These are phyloP conservation scores for Aethes cnicana DNA, from an alignment of 2,888 invertebrate species.

Conservation along the genomic window DNA sequence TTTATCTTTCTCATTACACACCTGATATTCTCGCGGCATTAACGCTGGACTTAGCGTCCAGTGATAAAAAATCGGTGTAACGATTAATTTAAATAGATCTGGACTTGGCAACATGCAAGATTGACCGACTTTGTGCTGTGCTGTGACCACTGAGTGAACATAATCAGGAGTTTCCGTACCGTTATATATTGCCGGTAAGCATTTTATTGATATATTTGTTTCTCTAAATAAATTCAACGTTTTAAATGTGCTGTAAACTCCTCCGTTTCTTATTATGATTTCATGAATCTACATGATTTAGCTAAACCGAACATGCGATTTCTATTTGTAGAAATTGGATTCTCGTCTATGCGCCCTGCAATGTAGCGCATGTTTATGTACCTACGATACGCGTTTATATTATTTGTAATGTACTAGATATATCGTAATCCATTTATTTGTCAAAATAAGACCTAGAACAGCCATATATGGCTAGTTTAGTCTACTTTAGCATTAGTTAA, in stretches of 20 bases:
- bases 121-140: slow-evolving; percentile 5
- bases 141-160: slow-evolving; percentile 9
- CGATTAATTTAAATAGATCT: neutral
- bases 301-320: neutral
- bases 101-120: slow-evolving; percentile 5
- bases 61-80: neutral
- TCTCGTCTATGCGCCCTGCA: no score
- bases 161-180: slow-evolving; percentile 22
- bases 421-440: no score
- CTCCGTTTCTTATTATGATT: no score
- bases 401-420: no score
- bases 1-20: slow-evolving; percentile 12
- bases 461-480: no score
- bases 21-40: neutral
- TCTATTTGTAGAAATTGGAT: no score
- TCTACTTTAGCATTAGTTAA: no score
- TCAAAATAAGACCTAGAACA: no score
- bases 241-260: neutral
- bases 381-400: no score
- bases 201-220: neutral
- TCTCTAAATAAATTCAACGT: neutral
- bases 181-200: slow-evolving; percentile 21
- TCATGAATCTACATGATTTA: no score
- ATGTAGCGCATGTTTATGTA: no score
- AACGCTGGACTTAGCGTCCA: neutral